Conservation (phyloP, 2,888 invertebrate species). For the Heliconius charithonia region DNA sequence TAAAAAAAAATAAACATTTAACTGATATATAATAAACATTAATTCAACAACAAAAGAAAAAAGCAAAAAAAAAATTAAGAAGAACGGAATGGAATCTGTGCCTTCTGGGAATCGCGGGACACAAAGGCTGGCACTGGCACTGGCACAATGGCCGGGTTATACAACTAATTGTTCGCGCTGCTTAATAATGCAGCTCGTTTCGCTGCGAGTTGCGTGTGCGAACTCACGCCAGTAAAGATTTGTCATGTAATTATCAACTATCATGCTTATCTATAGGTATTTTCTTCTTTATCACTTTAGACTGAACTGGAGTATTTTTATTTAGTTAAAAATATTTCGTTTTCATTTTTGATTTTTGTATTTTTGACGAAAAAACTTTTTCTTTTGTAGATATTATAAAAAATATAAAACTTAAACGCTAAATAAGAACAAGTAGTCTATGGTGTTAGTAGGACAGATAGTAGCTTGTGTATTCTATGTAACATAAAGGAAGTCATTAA, state of each 20-base stretch:
- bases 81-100: constrained; percentile 63
- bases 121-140: constrained; percentile 61
- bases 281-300: neutral
- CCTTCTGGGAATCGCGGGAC: constrained; percentile 76
- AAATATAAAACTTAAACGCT: neutral
- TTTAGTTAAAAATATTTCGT: neutral
- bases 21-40: constrained; percentile 68
- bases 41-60: constrained; percentile 66
- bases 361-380: neutral
- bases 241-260: constrained; percentile 21
- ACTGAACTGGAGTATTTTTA: neutral
- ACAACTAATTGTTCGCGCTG: constrained; percentile 72
- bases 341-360: neutral
- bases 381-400: no score
- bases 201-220: constrained; percentile 53
- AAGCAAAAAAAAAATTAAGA: constrained; percentile 31
- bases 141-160: constrained; percentile 75
- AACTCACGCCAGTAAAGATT: constrained; percentile 21
- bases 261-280: neutral
- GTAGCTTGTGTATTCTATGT: constrained; percentile 6
- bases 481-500: constrained; percentile 13
- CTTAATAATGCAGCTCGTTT: constrained; percentile 73
- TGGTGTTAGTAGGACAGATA: neutral
- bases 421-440: neutral
- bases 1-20: constrained; percentile 11